phyloP scores from a whole-genome alignment of 2,113 vertebrate genomes.

The Bubo scandiacus region DNA sequence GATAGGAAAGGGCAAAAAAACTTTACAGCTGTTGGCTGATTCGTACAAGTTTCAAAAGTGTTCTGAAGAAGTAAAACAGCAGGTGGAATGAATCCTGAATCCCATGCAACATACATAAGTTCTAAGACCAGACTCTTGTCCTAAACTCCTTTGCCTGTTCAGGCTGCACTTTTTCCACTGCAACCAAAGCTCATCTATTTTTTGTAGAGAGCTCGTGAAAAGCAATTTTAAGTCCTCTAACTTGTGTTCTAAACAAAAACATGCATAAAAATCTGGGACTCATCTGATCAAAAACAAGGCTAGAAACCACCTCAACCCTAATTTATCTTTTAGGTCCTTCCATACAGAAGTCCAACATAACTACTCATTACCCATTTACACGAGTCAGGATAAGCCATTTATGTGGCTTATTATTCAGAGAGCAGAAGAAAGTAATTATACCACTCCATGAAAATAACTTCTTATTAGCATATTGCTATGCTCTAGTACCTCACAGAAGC shows the following conservation, averaged over 20 bases:
- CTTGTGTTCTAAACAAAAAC: neutral
- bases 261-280: neutral
- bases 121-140: neutral
- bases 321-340: neutral
- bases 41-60: neutral
- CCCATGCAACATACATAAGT: neutral
- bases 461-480: neutral
- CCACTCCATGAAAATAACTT: neutral
- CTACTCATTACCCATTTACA: neutral
- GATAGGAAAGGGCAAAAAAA: neutral
- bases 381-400: neutral
- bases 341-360: neutral
- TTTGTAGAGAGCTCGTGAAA: neutral
- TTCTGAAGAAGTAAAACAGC: neutral
- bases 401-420: neutral
- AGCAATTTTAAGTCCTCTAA: neutral
- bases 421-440: neutral
- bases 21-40: neutral
- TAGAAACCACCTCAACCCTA: neutral
- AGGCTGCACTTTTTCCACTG: neutral
- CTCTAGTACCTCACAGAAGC: neutral
- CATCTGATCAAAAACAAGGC: neutral
- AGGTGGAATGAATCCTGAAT: neutral
- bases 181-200: neutral
- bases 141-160: neutral